Evolutionary conservation across 2,888 invertebrate species (phyloP).

Genomic region (Caenorhabditis wallacei): DNA sequence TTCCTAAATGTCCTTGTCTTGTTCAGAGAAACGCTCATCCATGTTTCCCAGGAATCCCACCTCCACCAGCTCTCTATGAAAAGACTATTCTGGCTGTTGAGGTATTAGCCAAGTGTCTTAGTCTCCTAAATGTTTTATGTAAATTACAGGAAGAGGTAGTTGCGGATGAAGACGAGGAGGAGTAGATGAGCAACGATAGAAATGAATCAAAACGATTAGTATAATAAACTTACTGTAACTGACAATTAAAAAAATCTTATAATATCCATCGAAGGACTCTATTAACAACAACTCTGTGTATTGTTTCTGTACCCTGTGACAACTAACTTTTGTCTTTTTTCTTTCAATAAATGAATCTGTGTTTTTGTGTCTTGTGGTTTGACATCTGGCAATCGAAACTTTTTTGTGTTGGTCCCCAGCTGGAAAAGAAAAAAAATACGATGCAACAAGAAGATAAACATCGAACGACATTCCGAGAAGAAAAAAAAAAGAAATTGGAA

Average conservation of each 20-base stretch:
- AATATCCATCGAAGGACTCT: constrained; percentile 2
- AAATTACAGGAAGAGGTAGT: constrained; percentile 62
- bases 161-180: constrained; percentile 69
- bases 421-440: neutral
- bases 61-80: constrained; percentile 77
- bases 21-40: constrained; percentile 81
- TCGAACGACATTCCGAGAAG: constrained; percentile 6
- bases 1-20: neutral
- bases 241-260: constrained; percentile 38
- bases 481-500: neutral
- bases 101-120: constrained; percentile 12
- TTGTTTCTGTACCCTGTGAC: constrained; percentile 13
- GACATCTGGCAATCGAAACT: too few species aligned
- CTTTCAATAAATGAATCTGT: constrained; percentile 46
- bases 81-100: constrained; percentile 68
- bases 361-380: constrained; percentile 4
- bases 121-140: neutral
- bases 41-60: constrained; percentile 82
- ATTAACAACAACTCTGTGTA: constrained; percentile 16
- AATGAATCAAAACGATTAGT: constrained; percentile 54
- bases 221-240: constrained; percentile 49
- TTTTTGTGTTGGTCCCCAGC: constrained; percentile 1
- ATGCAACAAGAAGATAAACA: neutral
- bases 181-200: constrained; percentile 44
- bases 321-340: constrained; percentile 25